These are phyloP conservation scores for Imbricaverruca yamaguchii DNA, from an alignment of 2,888 invertebrate species.

Conservation along the genomic window DNA sequence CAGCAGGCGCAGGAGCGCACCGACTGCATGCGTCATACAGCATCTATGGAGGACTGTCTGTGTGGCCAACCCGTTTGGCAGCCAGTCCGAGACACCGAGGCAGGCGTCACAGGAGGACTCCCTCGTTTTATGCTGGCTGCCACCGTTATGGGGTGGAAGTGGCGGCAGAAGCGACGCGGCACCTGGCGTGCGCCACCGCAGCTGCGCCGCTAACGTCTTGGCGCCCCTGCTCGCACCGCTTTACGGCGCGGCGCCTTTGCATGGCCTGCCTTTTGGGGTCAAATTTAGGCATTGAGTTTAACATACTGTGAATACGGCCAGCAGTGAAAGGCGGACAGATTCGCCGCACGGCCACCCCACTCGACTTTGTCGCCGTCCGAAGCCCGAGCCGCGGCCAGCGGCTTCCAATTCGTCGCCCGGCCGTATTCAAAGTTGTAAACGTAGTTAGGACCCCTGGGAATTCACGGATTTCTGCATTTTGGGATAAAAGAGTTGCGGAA, in stretches of 20 bases:
- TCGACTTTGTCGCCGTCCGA: background rate
- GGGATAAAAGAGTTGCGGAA: constrained; percentile 19
- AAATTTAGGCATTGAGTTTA: constrained; percentile 16
- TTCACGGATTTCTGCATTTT: constrained; percentile 21
- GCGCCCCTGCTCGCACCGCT: background rate
- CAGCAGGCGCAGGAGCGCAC: no score
- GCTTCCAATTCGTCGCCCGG: background rate
- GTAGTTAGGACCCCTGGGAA: constrained; percentile 18
- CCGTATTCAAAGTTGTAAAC: constrained; percentile 16
- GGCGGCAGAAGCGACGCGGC: no score
- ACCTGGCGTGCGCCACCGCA: no score
- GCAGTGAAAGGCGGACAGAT: background rate
- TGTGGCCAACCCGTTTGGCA: no score
- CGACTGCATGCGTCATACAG: no score
- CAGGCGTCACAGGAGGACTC: no score
- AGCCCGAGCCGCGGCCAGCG: background rate
- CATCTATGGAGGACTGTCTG: no score
- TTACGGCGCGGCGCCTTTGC: constrained; percentile 13
- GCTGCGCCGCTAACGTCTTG: background rate
- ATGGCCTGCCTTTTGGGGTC: constrained; percentile 18
- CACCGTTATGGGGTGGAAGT: no score
- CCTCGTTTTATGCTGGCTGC: no score
- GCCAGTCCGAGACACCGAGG: no score
- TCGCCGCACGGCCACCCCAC: background rate
- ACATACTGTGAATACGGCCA: constrained; percentile 13